Evolutionary conservation across 2,888 invertebrate genomes (phyloP).

Genomic region (Molanna angustata): DNA sequence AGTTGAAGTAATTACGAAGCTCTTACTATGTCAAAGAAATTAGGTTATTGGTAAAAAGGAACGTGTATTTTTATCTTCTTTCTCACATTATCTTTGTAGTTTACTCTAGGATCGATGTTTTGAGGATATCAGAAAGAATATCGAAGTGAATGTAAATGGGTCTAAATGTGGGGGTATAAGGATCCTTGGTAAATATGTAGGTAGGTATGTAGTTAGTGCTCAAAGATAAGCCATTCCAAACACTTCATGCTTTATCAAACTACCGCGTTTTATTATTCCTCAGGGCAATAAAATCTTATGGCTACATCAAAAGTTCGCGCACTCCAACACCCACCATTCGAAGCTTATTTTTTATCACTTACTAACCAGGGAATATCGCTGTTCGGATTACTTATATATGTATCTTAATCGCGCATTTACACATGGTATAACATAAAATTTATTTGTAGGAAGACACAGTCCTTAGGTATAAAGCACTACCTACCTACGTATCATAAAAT

Average conservation of each 20-base stretch:
- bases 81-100: too few relatives aligned
- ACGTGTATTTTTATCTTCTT: too few relatives aligned
- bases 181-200: too few relatives aligned
- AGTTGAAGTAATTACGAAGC: too few relatives aligned
- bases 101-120: too few relatives aligned
- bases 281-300: neutral
- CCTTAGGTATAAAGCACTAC: neutral
- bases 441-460: neutral
- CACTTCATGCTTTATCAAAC: neutral
- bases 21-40: too few relatives aligned
- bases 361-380: neutral
- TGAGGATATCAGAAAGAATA: too few relatives aligned
- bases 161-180: too few relatives aligned
- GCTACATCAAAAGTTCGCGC: neutral
- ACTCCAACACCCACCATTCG: neutral
- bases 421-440: neutral
- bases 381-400: neutral
- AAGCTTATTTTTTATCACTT: neutral
- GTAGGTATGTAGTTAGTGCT: too few relatives aligned
- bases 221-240: neutral
- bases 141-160: too few relatives aligned
- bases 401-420: neutral
- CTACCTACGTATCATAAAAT: slow-evolving; percentile 41
- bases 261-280: neutral
- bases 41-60: too few relatives aligned